Evolutionary conservation across 2,113 vertebrate genomes (phyloP), one percentile per base, ranked within the genome.

Genomic region (Ptilorrhoa leucosticta): DNA sequence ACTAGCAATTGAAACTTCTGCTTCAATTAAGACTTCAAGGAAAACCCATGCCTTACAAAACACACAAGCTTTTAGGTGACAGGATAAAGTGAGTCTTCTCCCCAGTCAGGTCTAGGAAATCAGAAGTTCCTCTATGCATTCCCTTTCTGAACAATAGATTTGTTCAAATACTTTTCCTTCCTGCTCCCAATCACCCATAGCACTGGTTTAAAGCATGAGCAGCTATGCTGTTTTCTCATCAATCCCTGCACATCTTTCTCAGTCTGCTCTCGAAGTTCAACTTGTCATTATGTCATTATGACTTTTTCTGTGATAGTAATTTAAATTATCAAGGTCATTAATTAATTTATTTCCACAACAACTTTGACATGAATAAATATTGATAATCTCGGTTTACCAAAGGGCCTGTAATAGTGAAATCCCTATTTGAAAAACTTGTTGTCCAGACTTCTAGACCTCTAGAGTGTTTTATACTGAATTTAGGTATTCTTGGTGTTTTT

Each of bases 171-270:
- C 6, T n/a, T 44, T 47, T 60, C 26, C 20, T 13, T 58, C 13
- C 12, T 37, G 9, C 3, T 3, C 3, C 0, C 2, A 17, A 3
- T 11, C 26, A 58, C 22, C 15, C 13, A 35, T 7, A 45, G 12
- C 20, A 28, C 16, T 70, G 11, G 7, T 83, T 71, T 76, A 72
- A 86, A 86, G 40, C 83, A 63, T 58, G 23, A 89, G 27, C 15
- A 89, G 13, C 53, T 83, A 18, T 19, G 17, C 10, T 68, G 9
- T 47, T 91, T 80, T 83, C 63, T 80, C 33, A 21, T 58, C 28
- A 76, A 9, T 12, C 27, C 30, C 56, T n/a, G 5, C 31, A 66
- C 13, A 66, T 21, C 30, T 61, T 78, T 78, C 31, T 45, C 60
- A 84, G 64, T 20, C 61, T 72, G 27, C 35, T 83, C 37, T 40